phyloP scores from a whole-genome alignment of 1,140 invertebrate species.

The Drosophila equinoxialis region DNA sequence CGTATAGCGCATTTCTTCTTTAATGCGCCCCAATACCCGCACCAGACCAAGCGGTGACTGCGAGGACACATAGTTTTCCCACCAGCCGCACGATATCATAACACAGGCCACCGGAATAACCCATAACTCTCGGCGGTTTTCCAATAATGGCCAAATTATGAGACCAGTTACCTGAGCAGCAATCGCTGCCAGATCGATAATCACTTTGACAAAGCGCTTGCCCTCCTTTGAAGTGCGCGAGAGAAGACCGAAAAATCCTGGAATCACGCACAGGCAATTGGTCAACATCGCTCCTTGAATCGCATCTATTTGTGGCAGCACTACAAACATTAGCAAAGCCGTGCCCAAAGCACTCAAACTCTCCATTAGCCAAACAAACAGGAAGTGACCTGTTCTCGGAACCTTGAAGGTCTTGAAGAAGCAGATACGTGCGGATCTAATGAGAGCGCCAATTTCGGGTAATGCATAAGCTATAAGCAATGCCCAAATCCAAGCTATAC shows the following conservation, averaged over 20 bases:
- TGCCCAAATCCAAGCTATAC: slow-evolving; percentile 96
- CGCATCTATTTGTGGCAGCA: slow-evolving; percentile 95
- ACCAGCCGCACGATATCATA: slow-evolving; percentile 95
- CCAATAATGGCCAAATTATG: slow-evolving; percentile 93
- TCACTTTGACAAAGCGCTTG: slow-evolving; percentile 90
- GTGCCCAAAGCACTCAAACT: slow-evolving; percentile 93
- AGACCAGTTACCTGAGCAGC: slow-evolving; percentile 94
- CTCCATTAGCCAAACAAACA: slow-evolving; percentile 90
- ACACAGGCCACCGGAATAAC: slow-evolving; percentile 92
- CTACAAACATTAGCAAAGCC: slow-evolving; percentile 91
- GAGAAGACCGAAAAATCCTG: slow-evolving; percentile 88
- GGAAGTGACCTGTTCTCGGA: slow-evolving; percentile 77
- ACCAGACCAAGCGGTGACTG: slow-evolving; percentile 92
- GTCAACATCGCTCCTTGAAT: slow-evolving; percentile 96
- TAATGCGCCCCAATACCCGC: slow-evolving; percentile 90
- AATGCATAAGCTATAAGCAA: slow-evolving; percentile 93
- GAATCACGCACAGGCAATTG: slow-evolving; percentile 95
- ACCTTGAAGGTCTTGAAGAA: slow-evolving; percentile 92
- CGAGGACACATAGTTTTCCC: slow-evolving; percentile 97
- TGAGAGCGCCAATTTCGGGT: slow-evolving; percentile 93
- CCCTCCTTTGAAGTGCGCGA: slow-evolving; percentile 92
- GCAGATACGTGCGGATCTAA: slow-evolving; percentile 93
- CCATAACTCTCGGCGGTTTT: slow-evolving; percentile 89
- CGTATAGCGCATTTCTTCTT: slow-evolving; percentile 90
- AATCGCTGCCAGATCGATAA: slow-evolving; percentile 92